Evolutionary conservation across 1,140 invertebrate species (phyloP), one percentile per base, ranked within the genome.

Genomic region (Popillia japonica): DNA sequence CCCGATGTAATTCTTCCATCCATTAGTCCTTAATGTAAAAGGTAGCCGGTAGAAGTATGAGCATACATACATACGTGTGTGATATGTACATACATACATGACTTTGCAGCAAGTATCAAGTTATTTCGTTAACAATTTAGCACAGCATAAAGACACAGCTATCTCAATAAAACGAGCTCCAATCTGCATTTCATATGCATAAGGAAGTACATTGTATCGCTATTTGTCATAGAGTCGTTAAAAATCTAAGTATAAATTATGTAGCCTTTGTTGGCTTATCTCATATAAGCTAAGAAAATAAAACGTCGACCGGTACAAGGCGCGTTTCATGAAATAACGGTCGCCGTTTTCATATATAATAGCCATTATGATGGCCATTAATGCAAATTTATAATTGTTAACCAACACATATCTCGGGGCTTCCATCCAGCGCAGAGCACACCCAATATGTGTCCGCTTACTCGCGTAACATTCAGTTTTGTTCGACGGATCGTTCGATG

Each of bases 331-430:
- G 8, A 6, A 68, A 27, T 68, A 68, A 68, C 61, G 61, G 61
- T 68, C 11, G 1, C 61, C 22, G 61, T 68, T 68, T 34, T 68
- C 61, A 11, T 22, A 22, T 34, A 34, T 34, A 34, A 34, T 10
- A 34, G 61, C 20, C 22, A 68, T 68, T 68, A 22, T 68, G 61
- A 68, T 20, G 23, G 61, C 22, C 22, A 68, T 68, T 68, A 68
- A 68, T 68, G 61, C 61, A 27, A 68, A 68, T 68, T 68, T 68
- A 22, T 68, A 68, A 68, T 68, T 68, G 61, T 68, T 68, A 34
- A 68, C 61, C 22, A 22, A 34, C 61, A 68, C 22, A 68, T 68
- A 68, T 34, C 61, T 68, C 11, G 17, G 22, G 61, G 61, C 61
- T 22, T 68, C 61, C 27, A 34, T 34, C 27, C 27, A 34, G 27